Percentiles rank a stretch among this genome's conserved stretches.
Evolutionary conservation across 2,888 invertebrate species (phyloP).

Genomic region (Andrena dorsata): DNA sequence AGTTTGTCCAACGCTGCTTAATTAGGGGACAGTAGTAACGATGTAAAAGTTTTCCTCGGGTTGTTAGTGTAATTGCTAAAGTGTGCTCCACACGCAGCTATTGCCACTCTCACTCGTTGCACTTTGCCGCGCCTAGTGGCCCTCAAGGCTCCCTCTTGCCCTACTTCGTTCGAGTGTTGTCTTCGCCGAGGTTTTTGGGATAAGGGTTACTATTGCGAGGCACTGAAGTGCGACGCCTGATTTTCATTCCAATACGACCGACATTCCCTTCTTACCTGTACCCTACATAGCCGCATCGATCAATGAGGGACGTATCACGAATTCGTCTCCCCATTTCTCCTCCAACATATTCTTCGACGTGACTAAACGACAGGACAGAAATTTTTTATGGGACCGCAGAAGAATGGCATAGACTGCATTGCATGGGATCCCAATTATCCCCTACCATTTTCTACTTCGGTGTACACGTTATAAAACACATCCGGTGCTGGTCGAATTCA

Average conservation of each 20-base stretch:
- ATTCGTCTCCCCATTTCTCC: too few relatives aligned
- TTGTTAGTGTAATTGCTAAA: slow-evolving; percentile 45
- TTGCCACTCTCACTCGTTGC: slow-evolving; percentile 43
- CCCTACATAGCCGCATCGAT: neutral
- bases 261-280: neutral
- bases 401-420: too few relatives aligned
- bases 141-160: slow-evolving; percentile 49
- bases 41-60: slow-evolving; percentile 19
- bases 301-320: neutral
- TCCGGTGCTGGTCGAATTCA: too few relatives aligned
- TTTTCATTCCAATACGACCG: slow-evolving; percentile 6
- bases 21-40: neutral
- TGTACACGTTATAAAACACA: too few relatives aligned
- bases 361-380: too few relatives aligned
- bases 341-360: too few relatives aligned
- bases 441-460: too few relatives aligned
- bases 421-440: too few relatives aligned
- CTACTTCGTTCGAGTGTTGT: slow-evolving; percentile 47
- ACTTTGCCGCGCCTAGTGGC: slow-evolving; percentile 44
- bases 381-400: too few relatives aligned
- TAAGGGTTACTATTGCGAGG: slow-evolving; percentile 26
- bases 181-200: slow-evolving; percentile 51
- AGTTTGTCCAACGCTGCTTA: neutral
- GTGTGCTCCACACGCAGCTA: slow-evolving; percentile 39
- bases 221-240: neutral